These are phyloP conservation scores for Thumatha senex DNA, from an alignment of 2,888 invertebrate genomes.

Conservation along the genomic window DNA sequence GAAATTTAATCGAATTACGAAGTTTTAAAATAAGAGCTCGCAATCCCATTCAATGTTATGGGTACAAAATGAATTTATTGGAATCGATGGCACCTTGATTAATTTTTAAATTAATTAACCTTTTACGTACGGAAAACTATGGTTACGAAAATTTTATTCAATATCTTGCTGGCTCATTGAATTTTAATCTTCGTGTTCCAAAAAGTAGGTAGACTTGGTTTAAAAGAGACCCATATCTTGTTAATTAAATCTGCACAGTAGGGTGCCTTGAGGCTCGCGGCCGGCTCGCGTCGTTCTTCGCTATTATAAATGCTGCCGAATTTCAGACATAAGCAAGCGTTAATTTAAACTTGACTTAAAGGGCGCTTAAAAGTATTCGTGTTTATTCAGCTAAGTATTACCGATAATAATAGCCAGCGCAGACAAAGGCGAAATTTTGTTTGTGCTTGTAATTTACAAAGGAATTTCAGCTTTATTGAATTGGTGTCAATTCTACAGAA, in stretches of 20 bases:
- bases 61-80: slow-evolving; percentile 43
- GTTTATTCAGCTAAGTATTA: slow-evolving; percentile 53
- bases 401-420: slow-evolving; percentile 37
- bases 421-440: slow-evolving; percentile 45
- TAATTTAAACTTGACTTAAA: slow-evolving; percentile 76
- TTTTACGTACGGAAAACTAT: slow-evolving; percentile 48
- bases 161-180: slow-evolving; percentile 71
- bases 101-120: slow-evolving; percentile 39
- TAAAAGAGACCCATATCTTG: slow-evolving; percentile 81
- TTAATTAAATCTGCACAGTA: slow-evolving; percentile 81
- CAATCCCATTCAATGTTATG: slow-evolving; percentile 45
- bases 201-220: slow-evolving; percentile 77
- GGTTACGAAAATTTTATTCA: slow-evolving; percentile 54
- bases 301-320: slow-evolving; percentile 71
- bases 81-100: slow-evolving; percentile 33
- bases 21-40: slow-evolving; percentile 58
- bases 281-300: slow-evolving; percentile 59
- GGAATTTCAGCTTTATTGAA: slow-evolving; percentile 18
- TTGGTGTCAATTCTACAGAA: slow-evolving; percentile 11
- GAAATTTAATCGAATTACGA: slow-evolving; percentile 69
- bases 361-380: slow-evolving; percentile 56
- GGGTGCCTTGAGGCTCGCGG: slow-evolving; percentile 69
- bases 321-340: slow-evolving; percentile 72
- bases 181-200: slow-evolving; percentile 76
- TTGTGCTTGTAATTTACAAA: slow-evolving; percentile 32